Percentiles rank a stretch among this genome's conserved stretches.
These are phyloP conservation scores for Anoplopoma fimbria DNA, from an alignment of 2,113 vertebrate species.

Conservation along the genomic window DNA sequence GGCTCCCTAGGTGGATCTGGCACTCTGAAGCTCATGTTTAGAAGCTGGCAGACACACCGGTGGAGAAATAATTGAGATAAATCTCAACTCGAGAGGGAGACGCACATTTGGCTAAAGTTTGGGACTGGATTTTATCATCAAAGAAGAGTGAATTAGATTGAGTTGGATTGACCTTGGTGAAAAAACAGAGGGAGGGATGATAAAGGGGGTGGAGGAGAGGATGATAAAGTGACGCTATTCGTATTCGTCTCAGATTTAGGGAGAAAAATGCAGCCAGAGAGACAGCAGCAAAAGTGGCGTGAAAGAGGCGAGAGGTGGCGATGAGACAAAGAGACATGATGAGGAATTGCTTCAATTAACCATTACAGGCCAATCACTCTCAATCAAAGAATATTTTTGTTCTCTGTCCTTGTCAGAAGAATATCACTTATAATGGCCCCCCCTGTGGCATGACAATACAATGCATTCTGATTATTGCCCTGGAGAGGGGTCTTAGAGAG, in stretches of 20 bases:
- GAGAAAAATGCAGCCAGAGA: slow-evolving; percentile 40
- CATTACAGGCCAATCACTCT: slow-evolving; percentile 71
- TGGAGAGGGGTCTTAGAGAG: slow-evolving; percentile 57
- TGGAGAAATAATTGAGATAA: slow-evolving; percentile 77
- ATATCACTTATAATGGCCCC: slow-evolving; percentile 64
- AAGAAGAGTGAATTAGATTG: slow-evolving; percentile 73
- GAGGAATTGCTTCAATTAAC: slow-evolving; percentile 72
- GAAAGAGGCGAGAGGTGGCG: slow-evolving; percentile 47
- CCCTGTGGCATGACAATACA: slow-evolving; percentile 68
- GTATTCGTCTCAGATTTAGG: slow-evolving; percentile 59
- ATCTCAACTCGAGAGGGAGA: slow-evolving; percentile 67
- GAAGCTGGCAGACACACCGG: slow-evolving; percentile 62
- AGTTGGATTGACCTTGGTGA: slow-evolving; percentile 71
- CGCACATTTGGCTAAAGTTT: slow-evolving; percentile 69
- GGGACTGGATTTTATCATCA: slow-evolving; percentile 73
- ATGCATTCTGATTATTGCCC: slow-evolving; percentile 74
- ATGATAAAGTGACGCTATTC: slow-evolving; percentile 54
- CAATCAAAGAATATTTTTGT: slow-evolving; percentile 72
- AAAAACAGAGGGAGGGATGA: slow-evolving; percentile 35
- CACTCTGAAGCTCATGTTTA: slow-evolving; percentile 71
- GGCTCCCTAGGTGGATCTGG: slow-evolving; percentile 57
- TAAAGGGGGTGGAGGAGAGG: slow-evolving; percentile 22
- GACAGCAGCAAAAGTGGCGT: slow-evolving; percentile 37
- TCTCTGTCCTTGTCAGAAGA: slow-evolving; percentile 75
- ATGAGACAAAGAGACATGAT: slow-evolving; percentile 71